Evolutionary conservation across 2,113 vertebrate species (phyloP), one percentile per base, ranked within the genome.

Genomic region (Poecile atricapillus): DNA sequence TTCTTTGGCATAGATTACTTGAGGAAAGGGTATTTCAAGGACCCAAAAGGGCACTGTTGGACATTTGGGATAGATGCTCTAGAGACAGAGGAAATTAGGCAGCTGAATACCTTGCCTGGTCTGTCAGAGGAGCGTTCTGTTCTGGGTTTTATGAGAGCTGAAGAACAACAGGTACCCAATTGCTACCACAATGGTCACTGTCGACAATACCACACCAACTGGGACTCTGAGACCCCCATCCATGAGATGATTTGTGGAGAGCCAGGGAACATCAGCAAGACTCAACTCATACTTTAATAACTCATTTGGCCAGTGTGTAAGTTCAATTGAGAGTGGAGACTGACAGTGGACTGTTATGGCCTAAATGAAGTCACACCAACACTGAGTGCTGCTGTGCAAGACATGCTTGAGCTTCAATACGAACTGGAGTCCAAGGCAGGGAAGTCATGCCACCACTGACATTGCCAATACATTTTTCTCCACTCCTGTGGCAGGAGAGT

Each of bases 111-210:
- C 18, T 68, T 68, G 52, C 17, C n/a, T n/a, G 64, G 43, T 59
- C 35, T 41, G 14, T 49, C 43, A 69, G 35, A 69, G 44, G 44
- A 69, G 19, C 9, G 7, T 69, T 59, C 53, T 41, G 23, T 18
- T n/a, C 30, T n/a, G 79, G 14, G 24, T 50, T 0, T 59, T 23
- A 30, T 69, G 30, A 82, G 44, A 28, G 30, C 19, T 23, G 15
- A 82, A 82, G 35, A 82, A 49, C 7, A 17, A 58, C 14, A 69
- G 23, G 9, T 11, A 69, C 23, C 23, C 44, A 58, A 22, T 0
- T 33, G 9, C 53, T 58, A 59, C 23, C 18, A 28, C 44, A 70
- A 23, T 0, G 0, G 14, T 11, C 24, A 27, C 43, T 33, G 30
- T 5, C 0, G 0, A 69, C 35, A 59, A 28, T 15, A 59, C 18